Percentiles rank a stretch among this genome's conserved stretches.
Evolutionary conservation across 2,797 vertebrate species (phyloP).

Genomic region (Sebastolobus altivelis): DNA sequence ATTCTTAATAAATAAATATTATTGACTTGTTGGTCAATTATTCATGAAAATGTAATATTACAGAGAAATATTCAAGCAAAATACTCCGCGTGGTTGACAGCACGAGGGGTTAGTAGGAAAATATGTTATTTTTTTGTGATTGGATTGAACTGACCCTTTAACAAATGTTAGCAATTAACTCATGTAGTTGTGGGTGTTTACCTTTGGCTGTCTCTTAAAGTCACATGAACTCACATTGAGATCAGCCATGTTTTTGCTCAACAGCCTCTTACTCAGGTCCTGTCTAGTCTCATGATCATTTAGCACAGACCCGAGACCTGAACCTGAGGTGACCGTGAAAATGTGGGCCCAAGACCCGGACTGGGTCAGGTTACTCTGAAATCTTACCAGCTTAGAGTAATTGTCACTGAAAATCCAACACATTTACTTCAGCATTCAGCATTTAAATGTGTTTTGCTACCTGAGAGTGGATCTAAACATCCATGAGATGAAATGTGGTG

Average conservation of each 20-base stretch:
- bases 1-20: not conserved
- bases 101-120: not conserved
- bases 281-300: constrained; percentile 17
- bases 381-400: not conserved
- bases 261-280: constrained; percentile 1
- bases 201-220: not conserved
- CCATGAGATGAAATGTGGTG: not conserved
- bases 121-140: not conserved
- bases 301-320: not conserved
- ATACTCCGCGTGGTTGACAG: not conserved
- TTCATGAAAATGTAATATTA: not conserved
- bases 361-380: not conserved
- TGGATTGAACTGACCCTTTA: not conserved
- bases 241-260: constrained; percentile 5
- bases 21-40: not conserved
- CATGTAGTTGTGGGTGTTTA: not conserved
- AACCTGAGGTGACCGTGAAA: not conserved
- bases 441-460: not conserved
- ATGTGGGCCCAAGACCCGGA: not conserved
- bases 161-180: not conserved
- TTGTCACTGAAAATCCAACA: not conserved
- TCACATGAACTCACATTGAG: constrained; percentile 5
- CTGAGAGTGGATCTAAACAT: constrained; percentile 4
- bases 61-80: not conserved
- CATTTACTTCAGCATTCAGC: not conserved